Evolutionary conservation across 2,888 invertebrate species (phyloP).

Genomic region (Lasius platythorax): DNA sequence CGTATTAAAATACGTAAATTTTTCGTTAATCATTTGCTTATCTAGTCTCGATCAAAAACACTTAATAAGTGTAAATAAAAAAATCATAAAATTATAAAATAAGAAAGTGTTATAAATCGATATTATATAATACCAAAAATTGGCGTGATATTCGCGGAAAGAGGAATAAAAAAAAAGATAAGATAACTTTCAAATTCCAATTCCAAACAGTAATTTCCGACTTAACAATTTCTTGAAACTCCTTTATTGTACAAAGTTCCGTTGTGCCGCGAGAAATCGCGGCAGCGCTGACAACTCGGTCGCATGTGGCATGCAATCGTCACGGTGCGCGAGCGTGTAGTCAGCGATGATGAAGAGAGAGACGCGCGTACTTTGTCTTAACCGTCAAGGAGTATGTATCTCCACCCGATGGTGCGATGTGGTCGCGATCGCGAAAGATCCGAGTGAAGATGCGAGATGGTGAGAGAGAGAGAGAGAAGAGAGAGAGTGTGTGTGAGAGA

Average conservation of each 20-base stretch:
- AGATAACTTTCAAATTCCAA: background rate
- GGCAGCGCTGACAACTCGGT: slow-evolving; percentile 60
- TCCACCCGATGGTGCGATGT: slow-evolving; percentile 52
- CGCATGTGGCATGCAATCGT: slow-evolving; percentile 65
- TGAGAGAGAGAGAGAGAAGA: background rate
- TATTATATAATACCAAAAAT: background rate
- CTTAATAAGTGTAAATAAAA: background rate
- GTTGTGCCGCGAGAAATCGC: slow-evolving; percentile 31
- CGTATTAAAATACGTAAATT: background rate
- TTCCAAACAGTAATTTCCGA: background rate
- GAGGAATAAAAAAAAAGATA: background rate
- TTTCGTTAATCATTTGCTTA: background rate
- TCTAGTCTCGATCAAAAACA: background rate
- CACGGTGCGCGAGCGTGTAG: slow-evolving; percentile 55
- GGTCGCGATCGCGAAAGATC: slow-evolving; percentile 24
- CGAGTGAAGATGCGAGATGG: background rate
- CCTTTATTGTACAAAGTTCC: background rate
- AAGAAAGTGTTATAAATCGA: background rate
- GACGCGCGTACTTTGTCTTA: slow-evolving; percentile 63
- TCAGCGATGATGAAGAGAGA: slow-evolving; percentile 61
- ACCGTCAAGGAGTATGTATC: slow-evolving; percentile 55
- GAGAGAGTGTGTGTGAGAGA: background rate
- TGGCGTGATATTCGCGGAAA: background rate
- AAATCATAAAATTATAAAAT: slow-evolving; percentile 7
- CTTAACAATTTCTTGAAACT: slow-evolving; percentile 15